A percentile compares a stretch with the other conserved stretches of the same genome.
phyloP scores from a whole-genome alignment of 1,140 invertebrate genomes.

The Lethrus apterus region DNA sequence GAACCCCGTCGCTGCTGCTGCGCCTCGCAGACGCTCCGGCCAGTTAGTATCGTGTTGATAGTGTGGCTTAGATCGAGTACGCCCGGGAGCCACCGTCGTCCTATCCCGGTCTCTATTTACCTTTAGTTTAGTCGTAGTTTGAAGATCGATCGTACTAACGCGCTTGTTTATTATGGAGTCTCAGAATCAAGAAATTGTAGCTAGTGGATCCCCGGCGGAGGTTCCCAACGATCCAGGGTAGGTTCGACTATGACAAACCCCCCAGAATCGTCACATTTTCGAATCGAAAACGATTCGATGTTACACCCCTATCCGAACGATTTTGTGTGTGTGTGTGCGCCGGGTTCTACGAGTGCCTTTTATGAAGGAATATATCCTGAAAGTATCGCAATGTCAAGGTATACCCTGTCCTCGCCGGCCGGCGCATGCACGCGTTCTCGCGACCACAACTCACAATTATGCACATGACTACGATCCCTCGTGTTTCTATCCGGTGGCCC shows the following conservation, averaged over 20 bases:
- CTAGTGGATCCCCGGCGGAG: slow-evolving; percentile 69
- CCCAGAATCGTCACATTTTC: too few species aligned
- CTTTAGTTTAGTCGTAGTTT: slow-evolving; percentile 58
- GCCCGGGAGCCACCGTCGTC: slow-evolving; percentile 53
- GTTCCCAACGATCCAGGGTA: slow-evolving; percentile 87
- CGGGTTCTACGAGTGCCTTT: too few species aligned
- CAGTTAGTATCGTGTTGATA: slow-evolving; percentile 15
- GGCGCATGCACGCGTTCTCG: slow-evolving; percentile 6
- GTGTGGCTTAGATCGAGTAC: slow-evolving; percentile 13
- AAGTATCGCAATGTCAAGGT: too few species aligned
- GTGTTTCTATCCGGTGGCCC: too few species aligned
- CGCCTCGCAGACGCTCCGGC: slow-evolving; percentile 39
- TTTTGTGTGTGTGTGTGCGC: too few species aligned
- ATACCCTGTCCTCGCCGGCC: neutral
- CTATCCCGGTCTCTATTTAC: slow-evolving; percentile 52
- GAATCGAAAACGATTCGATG: too few species aligned
- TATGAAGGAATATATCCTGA: too few species aligned
- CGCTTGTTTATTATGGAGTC: slow-evolving; percentile 52
- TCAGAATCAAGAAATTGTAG: slow-evolving; percentile 63
- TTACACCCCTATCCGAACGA: too few species aligned
- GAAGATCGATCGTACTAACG: slow-evolving; percentile 27
- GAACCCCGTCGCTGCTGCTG: slow-evolving; percentile 35
- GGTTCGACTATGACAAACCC: too few species aligned
- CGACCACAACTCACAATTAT: too few species aligned
- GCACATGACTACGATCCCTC: too few species aligned